Percentiles rank a stretch among this genome's conserved stretches.
phyloP scores from a whole-genome alignment of 2,888 invertebrate genomes.

The Tachystola acroxantha region DNA sequence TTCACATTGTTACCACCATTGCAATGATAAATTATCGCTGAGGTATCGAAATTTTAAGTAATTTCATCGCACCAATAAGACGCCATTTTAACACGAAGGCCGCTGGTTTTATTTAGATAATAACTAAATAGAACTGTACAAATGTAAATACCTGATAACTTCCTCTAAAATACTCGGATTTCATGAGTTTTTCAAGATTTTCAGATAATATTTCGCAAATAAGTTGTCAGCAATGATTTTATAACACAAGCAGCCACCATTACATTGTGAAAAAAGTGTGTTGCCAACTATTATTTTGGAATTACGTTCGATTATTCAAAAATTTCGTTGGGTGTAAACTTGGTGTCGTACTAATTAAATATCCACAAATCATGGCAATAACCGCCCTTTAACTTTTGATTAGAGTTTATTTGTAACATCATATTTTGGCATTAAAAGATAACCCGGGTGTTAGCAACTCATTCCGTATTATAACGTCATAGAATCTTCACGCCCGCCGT shows the following conservation, averaged over 20 bases:
- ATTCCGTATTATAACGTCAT: too few species aligned
- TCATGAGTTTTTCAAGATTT: slow-evolving; percentile 57
- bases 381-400: too few species aligned
- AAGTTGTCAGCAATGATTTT: slow-evolving; percentile 73
- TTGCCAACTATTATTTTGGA: too few species aligned
- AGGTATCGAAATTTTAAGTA: too few species aligned
- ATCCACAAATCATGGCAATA: too few species aligned
- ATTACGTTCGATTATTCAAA: too few species aligned
- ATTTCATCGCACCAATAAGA: slow-evolving; percentile 14
- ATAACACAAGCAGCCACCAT: slow-evolving; percentile 66
- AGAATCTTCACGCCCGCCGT: too few species aligned
- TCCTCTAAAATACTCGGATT: slow-evolving; percentile 20
- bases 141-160: slow-evolving; percentile 35
- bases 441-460: too few species aligned
- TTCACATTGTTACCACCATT: slow-evolving; percentile 33
- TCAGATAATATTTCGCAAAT: slow-evolving; percentile 43
- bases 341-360: too few species aligned
- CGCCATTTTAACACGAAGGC: slow-evolving; percentile 26
- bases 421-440: too few species aligned
- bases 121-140: slow-evolving; percentile 10
- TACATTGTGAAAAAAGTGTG: slow-evolving; percentile 35
- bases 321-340: too few species aligned
- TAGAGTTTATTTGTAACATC: too few species aligned
- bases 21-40: slow-evolving; percentile 1
- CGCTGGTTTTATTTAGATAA: slow-evolving; percentile 2